These are phyloP conservation scores for Gryon sp. DNA, from an alignment of 1,140 invertebrate genomes.

Conservation along the genomic window DNA sequence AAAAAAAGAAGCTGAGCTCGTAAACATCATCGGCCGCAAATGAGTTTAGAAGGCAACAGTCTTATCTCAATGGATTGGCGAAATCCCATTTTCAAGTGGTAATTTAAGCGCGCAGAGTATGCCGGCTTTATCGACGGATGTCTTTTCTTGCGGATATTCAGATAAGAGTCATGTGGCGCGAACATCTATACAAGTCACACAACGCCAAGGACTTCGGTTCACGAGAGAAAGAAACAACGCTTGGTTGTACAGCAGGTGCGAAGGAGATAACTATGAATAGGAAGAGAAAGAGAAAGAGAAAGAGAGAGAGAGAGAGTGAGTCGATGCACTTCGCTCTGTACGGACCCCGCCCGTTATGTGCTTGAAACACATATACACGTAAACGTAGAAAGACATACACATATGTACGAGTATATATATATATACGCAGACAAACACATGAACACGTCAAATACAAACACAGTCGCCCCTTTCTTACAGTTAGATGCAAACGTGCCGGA, in stretches of 20 bases:
- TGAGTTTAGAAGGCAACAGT: slow-evolving; percentile 38
- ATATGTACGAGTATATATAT: no score
- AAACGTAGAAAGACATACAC: no score
- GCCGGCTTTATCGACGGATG: slow-evolving; percentile 55
- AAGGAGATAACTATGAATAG: not conserved
- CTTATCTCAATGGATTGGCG: slow-evolving; percentile 53
- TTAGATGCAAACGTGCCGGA: slow-evolving; percentile 53
- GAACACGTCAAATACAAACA: slow-evolving; percentile 22
- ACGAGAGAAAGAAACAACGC: slow-evolving; percentile 9
- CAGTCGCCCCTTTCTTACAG: slow-evolving; percentile 51
- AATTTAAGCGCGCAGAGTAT: slow-evolving; percentile 47
- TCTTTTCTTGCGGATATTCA: slow-evolving; percentile 56
- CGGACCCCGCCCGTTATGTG: slow-evolving; percentile 58
- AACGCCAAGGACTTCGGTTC: slow-evolving; percentile 29
- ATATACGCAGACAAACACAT: no score
- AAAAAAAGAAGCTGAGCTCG: slow-evolving; percentile 40
- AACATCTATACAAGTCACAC: slow-evolving; percentile 50
- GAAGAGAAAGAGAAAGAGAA: slow-evolving; percentile 19
- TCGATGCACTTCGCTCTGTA: slow-evolving; percentile 42
- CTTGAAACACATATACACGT: slow-evolving; percentile 38
- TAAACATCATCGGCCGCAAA: slow-evolving; percentile 48
- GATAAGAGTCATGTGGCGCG: slow-evolving; percentile 59
- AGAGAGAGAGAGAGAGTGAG: slow-evolving; percentile 26
- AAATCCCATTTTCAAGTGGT: slow-evolving; percentile 42
- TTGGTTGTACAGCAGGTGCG: not conserved